These are phyloP conservation scores for Stenichneumon culpator DNA, from an alignment of 2,888 invertebrate genomes.

Conservation along the genomic window DNA sequence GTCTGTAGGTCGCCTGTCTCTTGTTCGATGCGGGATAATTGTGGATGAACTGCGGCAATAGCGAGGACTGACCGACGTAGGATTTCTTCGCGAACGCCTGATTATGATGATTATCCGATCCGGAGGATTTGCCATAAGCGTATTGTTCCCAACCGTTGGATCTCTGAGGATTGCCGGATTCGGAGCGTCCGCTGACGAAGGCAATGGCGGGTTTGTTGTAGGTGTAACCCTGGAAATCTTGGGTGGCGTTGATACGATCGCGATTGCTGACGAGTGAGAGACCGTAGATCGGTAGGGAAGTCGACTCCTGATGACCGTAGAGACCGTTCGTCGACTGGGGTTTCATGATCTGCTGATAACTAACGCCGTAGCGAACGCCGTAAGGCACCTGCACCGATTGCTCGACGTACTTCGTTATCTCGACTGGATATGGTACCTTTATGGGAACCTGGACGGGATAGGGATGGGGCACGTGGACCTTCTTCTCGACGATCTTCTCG, in stretches of 20 bases:
- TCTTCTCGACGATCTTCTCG: slow-evolving; percentile 84
- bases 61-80: slow-evolving; percentile 39
- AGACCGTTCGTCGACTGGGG: slow-evolving; percentile 72
- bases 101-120: slow-evolving; percentile 37
- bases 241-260: slow-evolving; percentile 58
- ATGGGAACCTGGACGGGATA: slow-evolving; percentile 86
- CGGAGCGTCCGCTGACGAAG: slow-evolving; percentile 48
- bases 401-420: slow-evolving; percentile 76
- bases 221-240: slow-evolving; percentile 71
- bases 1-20: slow-evolving; percentile 70
- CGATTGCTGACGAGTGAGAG: slow-evolving; percentile 67
- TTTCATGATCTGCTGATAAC: slow-evolving; percentile 76
- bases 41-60: slow-evolving; percentile 54
- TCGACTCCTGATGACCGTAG: slow-evolving; percentile 56
- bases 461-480: slow-evolving; percentile 84
- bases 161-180: slow-evolving; percentile 27
- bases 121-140: slow-evolving; percentile 36
- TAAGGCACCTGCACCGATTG: slow-evolving; percentile 74
- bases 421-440: slow-evolving; percentile 81
- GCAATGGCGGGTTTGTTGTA: slow-evolving; percentile 71
- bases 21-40: slow-evolving; percentile 67
- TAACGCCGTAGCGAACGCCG: slow-evolving; percentile 75
- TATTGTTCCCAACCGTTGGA: slow-evolving; percentile 65
- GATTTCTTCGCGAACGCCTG: slow-evolving; percentile 63
- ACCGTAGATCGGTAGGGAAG: slow-evolving; percentile 65